A percentile compares a stretch with the other conserved stretches of the same genome.
Conservation (phyloP, 2,797 vertebrate species). For the Masticophis lateralis region DNA sequence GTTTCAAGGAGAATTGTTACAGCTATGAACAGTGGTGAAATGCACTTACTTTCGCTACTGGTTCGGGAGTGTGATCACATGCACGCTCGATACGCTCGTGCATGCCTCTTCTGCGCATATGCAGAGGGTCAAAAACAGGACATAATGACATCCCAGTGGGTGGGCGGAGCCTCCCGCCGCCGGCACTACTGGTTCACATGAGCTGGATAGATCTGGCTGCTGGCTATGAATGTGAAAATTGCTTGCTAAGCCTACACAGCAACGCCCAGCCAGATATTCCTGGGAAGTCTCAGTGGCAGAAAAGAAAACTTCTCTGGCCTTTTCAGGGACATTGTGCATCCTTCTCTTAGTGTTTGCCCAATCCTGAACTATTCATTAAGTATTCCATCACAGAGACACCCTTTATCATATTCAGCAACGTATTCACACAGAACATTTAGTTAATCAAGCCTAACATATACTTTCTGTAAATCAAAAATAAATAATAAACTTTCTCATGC, state of each 20-base stretch:
- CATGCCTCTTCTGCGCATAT: too few species aligned
- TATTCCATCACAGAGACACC: background rate
- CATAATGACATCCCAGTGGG: too few species aligned
- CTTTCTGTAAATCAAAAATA: background rate
- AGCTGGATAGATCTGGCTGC: too few species aligned
- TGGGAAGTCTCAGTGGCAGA: background rate
- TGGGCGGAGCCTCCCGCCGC: too few species aligned
- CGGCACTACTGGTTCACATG: too few species aligned
- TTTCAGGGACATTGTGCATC: background rate
- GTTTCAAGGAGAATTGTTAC: conserved; percentile 39
- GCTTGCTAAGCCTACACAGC: background rate
- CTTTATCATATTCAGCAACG: background rate
- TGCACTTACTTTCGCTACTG: too few species aligned
- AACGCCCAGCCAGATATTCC: background rate
- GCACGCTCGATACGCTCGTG: too few species aligned
- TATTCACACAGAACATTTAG: background rate
- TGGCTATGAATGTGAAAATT: background rate
- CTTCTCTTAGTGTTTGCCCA: background rate
- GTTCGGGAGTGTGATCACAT: too few species aligned
- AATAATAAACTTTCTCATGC: background rate
- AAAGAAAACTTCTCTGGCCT: background rate
- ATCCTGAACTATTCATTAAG: background rate
- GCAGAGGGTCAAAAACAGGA: too few species aligned
- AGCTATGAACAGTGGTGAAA: background rate
- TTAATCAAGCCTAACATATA: background rate